Base-by-base conservation (phyloP, 2,888 invertebrate genomes). In the Clunio marinus region DNA sequence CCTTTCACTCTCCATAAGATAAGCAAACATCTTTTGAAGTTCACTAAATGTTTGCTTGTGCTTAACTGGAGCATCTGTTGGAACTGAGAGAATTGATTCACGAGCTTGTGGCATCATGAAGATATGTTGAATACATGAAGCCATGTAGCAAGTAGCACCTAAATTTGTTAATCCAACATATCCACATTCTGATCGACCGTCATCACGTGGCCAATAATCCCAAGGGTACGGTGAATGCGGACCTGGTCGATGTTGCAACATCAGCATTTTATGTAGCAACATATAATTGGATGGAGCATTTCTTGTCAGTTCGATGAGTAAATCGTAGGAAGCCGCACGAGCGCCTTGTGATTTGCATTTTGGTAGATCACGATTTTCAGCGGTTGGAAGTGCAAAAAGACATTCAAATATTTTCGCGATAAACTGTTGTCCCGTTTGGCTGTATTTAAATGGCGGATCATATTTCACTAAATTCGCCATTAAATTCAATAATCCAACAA, bases 151-250 rank as follows among this genome's bases (percentile, higher is more conserved):
- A 1, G 96, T 96, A 25, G 96, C 96, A 25, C 96, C 96, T 15
- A 96, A 83, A 80, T 96, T 96, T 0, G 95, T 94, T 2, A 96
- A 82, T 0, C 96, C 96, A 1, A 95, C 96, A 79, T 93, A 95
- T 10, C 96, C 96, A 77, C 94, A 95, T 75, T 93, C 93, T 0
- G 95, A 91, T 1, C 96, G 84, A 0, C 94, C 93, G 77, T 96
- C 96, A 75, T 96, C 96, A 70, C 93, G 91, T 1, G 96, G 96
- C 96, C 96, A 96, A 79, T 96, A 96, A 78, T 96, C 96, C 96
- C 96, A 96, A 0, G 93, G 92, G 80, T 95, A 96, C 0, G 91
- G 88, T 1, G 88, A 86, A 75, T 89, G 88, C 0, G 89, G 87
- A 4, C 88, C 87, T 17, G 92, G 91, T 72, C 88, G 88, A 76